Percentiles rank a stretch among this genome's conserved stretches.
These are phyloP conservation scores for Vireo griseus DNA, from an alignment of 2,797 vertebrate genomes.

Conservation along the genomic window DNA sequence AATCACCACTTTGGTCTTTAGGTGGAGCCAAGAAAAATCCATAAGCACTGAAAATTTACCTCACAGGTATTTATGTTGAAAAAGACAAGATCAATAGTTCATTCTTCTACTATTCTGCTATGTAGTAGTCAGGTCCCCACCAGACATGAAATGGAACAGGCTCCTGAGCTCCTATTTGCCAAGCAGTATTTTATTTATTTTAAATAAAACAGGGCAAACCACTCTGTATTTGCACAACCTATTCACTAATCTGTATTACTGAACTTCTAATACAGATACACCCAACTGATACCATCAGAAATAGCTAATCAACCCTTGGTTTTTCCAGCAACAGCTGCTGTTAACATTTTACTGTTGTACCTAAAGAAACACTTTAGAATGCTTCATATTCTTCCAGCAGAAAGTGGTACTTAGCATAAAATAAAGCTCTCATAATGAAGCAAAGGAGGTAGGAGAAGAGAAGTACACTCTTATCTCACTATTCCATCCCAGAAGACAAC, in stretches of 20 bases:
- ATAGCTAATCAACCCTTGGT: neutral
- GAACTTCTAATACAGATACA: neutral
- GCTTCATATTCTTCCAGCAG: neutral
- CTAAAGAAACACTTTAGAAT: neutral
- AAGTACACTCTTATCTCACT: neutral
- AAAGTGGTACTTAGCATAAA: neutral
- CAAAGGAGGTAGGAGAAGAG: neutral
- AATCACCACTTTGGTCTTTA: neutral
- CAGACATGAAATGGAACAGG: neutral
- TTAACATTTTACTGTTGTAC: neutral
- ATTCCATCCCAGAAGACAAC: neutral
- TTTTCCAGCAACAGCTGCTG: neutral
- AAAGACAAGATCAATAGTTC: neutral
- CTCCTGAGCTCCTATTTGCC: neutral
- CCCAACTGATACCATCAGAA: neutral
- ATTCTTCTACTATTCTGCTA: neutral
- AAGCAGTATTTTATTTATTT: neutral
- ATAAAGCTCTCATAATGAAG: neutral
- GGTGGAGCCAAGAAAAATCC: neutral
- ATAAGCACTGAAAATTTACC: neutral
- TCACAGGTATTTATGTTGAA: neutral
- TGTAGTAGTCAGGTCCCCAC: neutral
- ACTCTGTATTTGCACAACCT: neutral
- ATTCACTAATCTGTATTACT: neutral
- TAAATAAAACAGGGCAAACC: neutral